A percentile compares a stretch with the other conserved stretches of the same genome.
Evolutionary conservation across 1,140 invertebrate species (phyloP).

Genomic region (Lepidurus apus): DNA sequence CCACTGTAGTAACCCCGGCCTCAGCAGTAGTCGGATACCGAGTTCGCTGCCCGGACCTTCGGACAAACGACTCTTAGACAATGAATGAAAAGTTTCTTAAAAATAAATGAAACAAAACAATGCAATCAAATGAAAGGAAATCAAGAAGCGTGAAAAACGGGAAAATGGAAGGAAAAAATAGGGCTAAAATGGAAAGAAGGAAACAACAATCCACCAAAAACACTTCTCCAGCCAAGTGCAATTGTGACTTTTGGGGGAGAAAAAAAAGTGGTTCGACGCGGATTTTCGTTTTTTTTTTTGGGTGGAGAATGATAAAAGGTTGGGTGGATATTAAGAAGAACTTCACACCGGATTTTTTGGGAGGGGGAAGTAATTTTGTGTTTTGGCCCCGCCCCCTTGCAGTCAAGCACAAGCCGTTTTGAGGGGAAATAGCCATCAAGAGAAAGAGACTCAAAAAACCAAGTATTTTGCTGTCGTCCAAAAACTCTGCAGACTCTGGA

Average conservation of each 20-base stretch:
- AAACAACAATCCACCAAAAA: neutral
- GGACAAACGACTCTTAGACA: slow-evolving; percentile 1
- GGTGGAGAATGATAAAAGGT: neutral
- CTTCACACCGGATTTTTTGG: too few species aligned
- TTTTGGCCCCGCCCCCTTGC: too few species aligned
- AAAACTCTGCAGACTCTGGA: neutral
- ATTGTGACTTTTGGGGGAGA: neutral
- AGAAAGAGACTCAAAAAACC: too few species aligned
- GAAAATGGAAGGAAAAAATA: neutral
- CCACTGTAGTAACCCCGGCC: neutral
- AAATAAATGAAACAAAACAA: too few species aligned
- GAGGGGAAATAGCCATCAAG: too few species aligned
- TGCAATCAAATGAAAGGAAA: too few species aligned
- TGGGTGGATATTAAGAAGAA: too few species aligned
- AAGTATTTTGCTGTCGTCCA: too few species aligned
- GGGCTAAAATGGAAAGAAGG: neutral
- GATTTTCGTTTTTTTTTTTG: neutral
- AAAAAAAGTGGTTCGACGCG: neutral
- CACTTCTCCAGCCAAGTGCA: slow-evolving; percentile 3
- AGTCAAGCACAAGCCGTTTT: too few species aligned
- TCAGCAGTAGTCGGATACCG: neutral
- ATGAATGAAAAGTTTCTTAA: neutral
- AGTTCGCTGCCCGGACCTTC: slow-evolving; percentile 7
- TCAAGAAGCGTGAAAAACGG: neutral
- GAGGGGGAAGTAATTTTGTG: too few species aligned